Evolutionary conservation across 2,888 invertebrate species (phyloP), one percentile per base, ranked within the genome.

Genomic region (Acleris cristana): DNA sequence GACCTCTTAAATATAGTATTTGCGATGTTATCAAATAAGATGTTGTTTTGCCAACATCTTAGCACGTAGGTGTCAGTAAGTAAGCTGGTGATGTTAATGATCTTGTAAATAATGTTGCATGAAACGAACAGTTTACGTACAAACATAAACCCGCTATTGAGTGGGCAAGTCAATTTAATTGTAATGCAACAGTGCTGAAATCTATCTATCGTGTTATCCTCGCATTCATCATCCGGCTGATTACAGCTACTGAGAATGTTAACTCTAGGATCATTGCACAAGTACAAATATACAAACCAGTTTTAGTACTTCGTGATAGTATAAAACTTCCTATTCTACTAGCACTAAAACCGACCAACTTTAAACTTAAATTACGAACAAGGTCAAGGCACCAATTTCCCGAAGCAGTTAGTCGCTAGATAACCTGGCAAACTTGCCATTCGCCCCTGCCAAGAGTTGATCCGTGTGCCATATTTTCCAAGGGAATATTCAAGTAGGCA

Each of bases 401-500:
- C 5, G 49, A 48, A 5, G 23, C 30, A 56, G 26, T 40, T 48
- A n/a, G 53, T 26, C n/a, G 40, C 48, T 48, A 58, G 56, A 49
- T 67, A 58, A 67, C 62, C 57, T 58, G 45, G 52, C 45, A n/a
- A 45, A 67, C 62, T 53, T 57, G 57, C 52, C 18, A 23, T 26
- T 59, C 23, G 51, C 53, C 30, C 45, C 56, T 59, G 19, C 64
- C 18, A 49, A 63, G 57, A 12, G 34, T 34, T 49, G 55, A 55
- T 58, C 58, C 48, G 58, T 48, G 48, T 21, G 49, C 51, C 61
- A 66, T 65, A 61, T 66, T 62, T 62, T 57, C 61, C 57, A 62
- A 66, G 52, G 49, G 66, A 66, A 66, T 66, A 57, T 66, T 66
- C 30, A 34, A 66, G 66, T 45, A 66, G 21, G 61, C 56, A 23